Base-by-base conservation (phyloP, 2,113 vertebrate species). In the Heteronetta atricapilla region DNA sequence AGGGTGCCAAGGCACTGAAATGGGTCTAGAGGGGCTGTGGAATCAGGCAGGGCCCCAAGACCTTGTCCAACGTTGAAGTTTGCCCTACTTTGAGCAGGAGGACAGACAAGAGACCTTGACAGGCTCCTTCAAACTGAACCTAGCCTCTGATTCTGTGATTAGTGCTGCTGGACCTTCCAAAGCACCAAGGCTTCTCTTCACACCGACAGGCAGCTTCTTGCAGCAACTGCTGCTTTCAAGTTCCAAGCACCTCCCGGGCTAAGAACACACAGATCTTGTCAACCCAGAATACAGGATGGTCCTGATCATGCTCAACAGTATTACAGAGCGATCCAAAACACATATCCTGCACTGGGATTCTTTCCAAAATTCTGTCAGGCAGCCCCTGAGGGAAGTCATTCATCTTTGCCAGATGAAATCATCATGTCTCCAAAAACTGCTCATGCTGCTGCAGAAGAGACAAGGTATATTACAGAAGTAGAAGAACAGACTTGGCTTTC, bases 241-340 rank as follows among this genome's bases (percentile, higher is more conserved):
- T 86, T 74, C 50, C 82, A 86, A 67, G 80, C 52, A 88, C 60
- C 90, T 95, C 69, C 88, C 0, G 4, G 90, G 92, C 0, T 0
- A 88, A 92, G 95, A 96, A 96, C 96, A 95, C 90, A 86, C 90
- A 93, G 96, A 89, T 82, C 85, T 91, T 78, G 20, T 87, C 93
- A 93, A 46, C 70, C n/a, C 70, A 33, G 87, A 91, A 89, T 26
- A 89, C 38, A 68, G 82, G 91, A 96, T 14, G 73, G 88, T 94
- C 90, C 90, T 94, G 96, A 92, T 90, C 56, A 8, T 4, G 34
- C 76, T 90, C 79, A 86, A 67, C 86, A 86, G 69, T 33, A n/a
- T 72, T 79, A 62, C 58, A 79, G 21, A 86, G 72, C 83, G 76
- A 94, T 94, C 73, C 92, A 96, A 52, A 94, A 67, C 7, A 80